phyloP scores from a whole-genome alignment of 2,113 vertebrate species.

The Paralichthys olivaceus region DNA sequence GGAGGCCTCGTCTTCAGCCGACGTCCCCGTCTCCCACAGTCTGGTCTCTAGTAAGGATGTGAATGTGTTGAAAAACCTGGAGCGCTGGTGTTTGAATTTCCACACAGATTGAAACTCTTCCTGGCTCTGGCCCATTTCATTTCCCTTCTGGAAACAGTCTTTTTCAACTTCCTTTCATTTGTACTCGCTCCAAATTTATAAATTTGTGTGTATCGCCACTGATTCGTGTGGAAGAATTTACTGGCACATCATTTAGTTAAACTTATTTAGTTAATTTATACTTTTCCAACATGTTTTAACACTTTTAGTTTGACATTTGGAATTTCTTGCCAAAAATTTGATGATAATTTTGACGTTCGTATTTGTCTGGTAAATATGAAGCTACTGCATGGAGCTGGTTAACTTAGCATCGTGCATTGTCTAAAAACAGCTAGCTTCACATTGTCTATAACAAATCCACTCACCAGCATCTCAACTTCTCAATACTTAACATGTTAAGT shows the following conservation, averaged over 20 bases:
- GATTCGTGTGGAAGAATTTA: conserved; percentile 13
- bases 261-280: not conserved
- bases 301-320: not conserved
- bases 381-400: not conserved
- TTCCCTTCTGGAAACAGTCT: conserved; percentile 24
- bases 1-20: conserved; percentile 25
- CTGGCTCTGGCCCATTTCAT: conserved; percentile 35
- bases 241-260: not conserved
- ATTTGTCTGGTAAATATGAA: not conserved
- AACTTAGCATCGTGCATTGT: not conserved
- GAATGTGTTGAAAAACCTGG: conserved; percentile 42
- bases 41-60: conserved; percentile 23
- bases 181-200: conserved; percentile 7
- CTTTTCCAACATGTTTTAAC: not conserved
- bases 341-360: not conserved
- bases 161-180: conserved; percentile 32
- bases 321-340: not conserved
- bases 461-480: not conserved
- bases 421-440: not conserved
- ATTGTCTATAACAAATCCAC: not conserved
- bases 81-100: conserved; percentile 32
- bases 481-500: conserved; percentile 1
- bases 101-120: conserved; percentile 23
- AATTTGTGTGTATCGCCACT: not conserved
- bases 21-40: not conserved